phyloP scores from a whole-genome alignment of 2,797 vertebrate species.

The Scomberomorus guttatus region DNA sequence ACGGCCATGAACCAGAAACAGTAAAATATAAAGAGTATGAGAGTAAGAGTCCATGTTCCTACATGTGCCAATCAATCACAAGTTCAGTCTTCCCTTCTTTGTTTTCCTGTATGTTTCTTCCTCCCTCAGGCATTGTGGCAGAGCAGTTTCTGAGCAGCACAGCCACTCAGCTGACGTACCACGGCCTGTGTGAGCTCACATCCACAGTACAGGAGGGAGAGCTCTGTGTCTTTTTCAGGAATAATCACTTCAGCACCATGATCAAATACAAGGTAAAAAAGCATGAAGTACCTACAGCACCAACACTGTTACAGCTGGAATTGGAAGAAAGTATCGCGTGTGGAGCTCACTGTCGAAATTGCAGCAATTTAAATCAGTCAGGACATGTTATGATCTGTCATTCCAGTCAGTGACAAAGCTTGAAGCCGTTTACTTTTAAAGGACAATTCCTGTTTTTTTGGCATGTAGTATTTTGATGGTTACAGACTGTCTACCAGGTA shows the following conservation, averaged over 20 bases:
- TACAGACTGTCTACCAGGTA: not conserved
- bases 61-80: not conserved
- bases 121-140: conserved; percentile 91
- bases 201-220: conserved; percentile 98
- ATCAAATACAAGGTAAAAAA: conserved; percentile 96
- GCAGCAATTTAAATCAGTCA: conserved; percentile 1
- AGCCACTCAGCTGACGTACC: conserved; percentile 98
- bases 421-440: not conserved
- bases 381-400: conserved; percentile 1
- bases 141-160: conserved; percentile 98
- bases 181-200: conserved; percentile 96
- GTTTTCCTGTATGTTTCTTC: not conserved
- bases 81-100: not conserved
- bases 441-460: not conserved
- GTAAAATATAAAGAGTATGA: not conserved
- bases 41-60: not conserved
- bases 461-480: not conserved
- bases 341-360: not conserved
- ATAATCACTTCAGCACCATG: conserved; percentile 99
- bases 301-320: not conserved
- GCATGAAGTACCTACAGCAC: not conserved
- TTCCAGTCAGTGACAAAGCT: not conserved
- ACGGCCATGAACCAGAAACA: not conserved
- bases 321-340: not conserved
- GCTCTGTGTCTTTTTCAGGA: conserved; percentile 99